Conservation (phyloP, 1,140 invertebrate genomes). For the Aleiodes sp. region DNA sequence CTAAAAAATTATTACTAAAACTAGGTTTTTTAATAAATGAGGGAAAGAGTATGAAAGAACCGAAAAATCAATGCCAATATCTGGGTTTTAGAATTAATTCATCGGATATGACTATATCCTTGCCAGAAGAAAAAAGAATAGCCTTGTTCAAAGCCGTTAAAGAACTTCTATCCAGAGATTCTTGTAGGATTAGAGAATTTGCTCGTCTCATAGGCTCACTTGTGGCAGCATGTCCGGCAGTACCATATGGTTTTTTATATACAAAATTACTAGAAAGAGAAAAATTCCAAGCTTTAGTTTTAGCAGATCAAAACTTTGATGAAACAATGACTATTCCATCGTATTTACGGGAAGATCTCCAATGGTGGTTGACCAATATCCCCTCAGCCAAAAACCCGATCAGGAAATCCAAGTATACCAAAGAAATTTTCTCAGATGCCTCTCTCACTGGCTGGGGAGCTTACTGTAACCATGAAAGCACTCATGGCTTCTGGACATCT, state of each 20-base stretch:
- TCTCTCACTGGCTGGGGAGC: slow-evolving; percentile 6
- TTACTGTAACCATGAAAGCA: neutral
- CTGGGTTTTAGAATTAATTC: slow-evolving; percentile 20
- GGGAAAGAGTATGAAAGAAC: neutral
- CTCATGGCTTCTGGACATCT: neutral
- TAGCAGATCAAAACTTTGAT: slow-evolving; percentile 1
- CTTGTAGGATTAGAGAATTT: too few species aligned
- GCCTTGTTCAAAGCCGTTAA: too few species aligned
- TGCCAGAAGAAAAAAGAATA: too few species aligned
- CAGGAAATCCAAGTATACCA: neutral
- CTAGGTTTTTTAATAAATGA: slow-evolving; percentile 16
- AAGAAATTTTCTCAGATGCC: slow-evolving; percentile 9
- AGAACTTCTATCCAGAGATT: too few species aligned
- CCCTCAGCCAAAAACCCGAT: neutral
- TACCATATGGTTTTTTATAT: neutral
- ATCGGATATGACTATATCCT: neutral
- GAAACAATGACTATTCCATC: neutral
- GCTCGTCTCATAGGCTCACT: neutral
- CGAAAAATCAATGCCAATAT: neutral
- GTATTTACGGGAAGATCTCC: neutral
- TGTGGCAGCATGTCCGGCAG: neutral
- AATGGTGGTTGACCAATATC: neutral
- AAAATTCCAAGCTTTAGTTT: neutral
- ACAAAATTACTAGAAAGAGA: neutral
- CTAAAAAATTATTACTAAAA: neutral